Percentiles rank a stretch among this genome's conserved stretches.
Conservation (phyloP, 2,113 vertebrate species). For the Mystacornis crossleyi region DNA sequence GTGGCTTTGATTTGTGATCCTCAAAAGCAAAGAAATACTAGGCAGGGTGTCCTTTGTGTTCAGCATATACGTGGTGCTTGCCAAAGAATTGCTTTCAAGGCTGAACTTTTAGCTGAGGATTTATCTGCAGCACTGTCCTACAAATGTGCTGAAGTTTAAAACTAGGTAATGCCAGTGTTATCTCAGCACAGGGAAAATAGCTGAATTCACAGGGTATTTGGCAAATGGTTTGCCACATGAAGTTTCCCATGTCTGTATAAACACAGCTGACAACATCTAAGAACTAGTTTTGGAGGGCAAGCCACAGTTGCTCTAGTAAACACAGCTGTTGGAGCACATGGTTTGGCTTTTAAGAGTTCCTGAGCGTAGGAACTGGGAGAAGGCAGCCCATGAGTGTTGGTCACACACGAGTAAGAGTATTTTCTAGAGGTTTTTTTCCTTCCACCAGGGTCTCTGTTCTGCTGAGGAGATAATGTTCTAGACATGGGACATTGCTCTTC, state of each 20-base stretch:
- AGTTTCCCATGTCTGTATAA: background rate
- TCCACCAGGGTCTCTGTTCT: background rate
- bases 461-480: background rate
- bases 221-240: background rate
- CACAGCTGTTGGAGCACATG: background rate
- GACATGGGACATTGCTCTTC: background rate
- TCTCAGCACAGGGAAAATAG: background rate
- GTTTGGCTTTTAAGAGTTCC: background rate
- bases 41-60: background rate
- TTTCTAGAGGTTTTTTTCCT: background rate
- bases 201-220: background rate
- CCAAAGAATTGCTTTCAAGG: background rate
- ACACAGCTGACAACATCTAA: background rate
- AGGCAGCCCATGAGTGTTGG: background rate
- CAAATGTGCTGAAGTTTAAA: background rate
- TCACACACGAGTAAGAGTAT: background rate
- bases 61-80: background rate
- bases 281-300: background rate
- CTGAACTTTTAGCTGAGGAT: background rate
- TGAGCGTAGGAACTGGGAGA: background rate
- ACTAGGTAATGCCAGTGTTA: background rate
- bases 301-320: background rate
- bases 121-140: background rate
- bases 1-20: background rate
- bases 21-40: background rate